Conservation (phyloP, 2,797 vertebrate genomes). For the Myotis pilosus region DNA sequence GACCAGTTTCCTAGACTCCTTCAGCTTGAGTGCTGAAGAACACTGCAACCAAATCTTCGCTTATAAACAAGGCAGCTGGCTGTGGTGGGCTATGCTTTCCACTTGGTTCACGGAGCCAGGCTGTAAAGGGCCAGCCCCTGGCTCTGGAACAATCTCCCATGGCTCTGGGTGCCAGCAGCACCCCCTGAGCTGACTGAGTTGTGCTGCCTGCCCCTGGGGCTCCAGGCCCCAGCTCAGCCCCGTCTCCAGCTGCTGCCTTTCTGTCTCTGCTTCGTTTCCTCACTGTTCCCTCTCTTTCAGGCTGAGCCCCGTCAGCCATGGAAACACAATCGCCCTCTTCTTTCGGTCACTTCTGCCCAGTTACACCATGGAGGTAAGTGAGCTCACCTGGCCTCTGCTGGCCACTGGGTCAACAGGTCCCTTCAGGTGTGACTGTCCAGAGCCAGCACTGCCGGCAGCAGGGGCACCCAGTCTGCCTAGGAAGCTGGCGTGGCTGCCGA, state of each 20-base stretch:
- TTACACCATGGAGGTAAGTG: conserved; percentile 93
- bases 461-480: background rate
- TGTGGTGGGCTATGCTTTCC: no score
- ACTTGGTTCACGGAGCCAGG: background rate
- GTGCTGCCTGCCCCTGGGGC: background rate
- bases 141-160: no score
- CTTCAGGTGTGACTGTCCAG: no score
- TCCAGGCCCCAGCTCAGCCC: background rate
- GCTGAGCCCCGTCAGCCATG: conserved; percentile 84
- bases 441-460: background rate
- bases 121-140: background rate
- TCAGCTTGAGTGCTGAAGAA: no score
- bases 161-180: no score
- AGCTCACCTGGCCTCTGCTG: rapidly evolving
- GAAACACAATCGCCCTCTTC: conserved; percentile 95
- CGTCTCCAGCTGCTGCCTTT: background rate
- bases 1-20: no score
- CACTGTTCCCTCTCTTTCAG: conserved; percentile 69
- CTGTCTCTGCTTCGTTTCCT: background rate
- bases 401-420: background rate
- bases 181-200: background rate
- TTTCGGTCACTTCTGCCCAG: conserved; percentile 96
- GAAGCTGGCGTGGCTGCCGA: background rate
- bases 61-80: background rate
- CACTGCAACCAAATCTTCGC: background rate